Conservation (phyloP, 2,888 invertebrate species). For the Diachrysia chrysitis region DNA sequence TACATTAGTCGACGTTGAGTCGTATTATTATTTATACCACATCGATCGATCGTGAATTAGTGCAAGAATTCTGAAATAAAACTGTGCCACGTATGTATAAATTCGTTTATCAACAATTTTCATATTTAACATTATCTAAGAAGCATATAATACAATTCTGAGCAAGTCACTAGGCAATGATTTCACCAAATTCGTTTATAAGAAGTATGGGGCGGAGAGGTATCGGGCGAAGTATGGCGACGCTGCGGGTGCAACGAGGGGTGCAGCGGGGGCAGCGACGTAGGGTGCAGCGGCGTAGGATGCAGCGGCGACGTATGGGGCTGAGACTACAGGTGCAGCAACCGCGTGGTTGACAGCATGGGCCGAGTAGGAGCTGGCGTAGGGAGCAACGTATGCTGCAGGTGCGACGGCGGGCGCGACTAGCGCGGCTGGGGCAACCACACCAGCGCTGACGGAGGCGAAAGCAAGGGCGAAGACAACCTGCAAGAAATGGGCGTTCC, state of each 20-base stretch:
- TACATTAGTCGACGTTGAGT: no score
- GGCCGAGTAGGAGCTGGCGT: conserved; percentile 93
- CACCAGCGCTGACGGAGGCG: conserved; percentile 75
- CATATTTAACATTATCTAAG: conserved; percentile 60
- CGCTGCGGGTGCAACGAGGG: conserved; percentile 62
- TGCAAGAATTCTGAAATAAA: conserved; percentile 13
- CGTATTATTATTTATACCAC: no score
- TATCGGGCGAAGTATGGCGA: conserved; percentile 69
- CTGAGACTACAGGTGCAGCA: conserved; percentile 89
- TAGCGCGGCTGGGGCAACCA: conserved; percentile 87
- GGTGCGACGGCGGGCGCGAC: conserved; percentile 89
- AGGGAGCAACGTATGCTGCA: conserved; percentile 91
- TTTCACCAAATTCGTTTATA: conserved; percentile 84
- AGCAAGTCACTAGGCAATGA: conserved; percentile 87
- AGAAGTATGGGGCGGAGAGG: conserved; percentile 75
- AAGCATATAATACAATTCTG: conserved; percentile 64
- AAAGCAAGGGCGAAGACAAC: conserved; percentile 79
- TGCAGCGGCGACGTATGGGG: conserved; percentile 56
- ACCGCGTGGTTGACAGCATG: conserved; percentile 93
- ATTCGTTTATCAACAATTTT: conserved; percentile 55
- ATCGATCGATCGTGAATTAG: no score
- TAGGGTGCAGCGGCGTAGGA: conserved; percentile 53
- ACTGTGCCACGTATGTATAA: conserved; percentile 20
- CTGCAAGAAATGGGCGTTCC: conserved; percentile 65
- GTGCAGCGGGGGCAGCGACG: conserved; percentile 60